Evolutionary conservation across 2,888 invertebrate genomes (phyloP).

Genomic region (Anticlea derivata): DNA sequence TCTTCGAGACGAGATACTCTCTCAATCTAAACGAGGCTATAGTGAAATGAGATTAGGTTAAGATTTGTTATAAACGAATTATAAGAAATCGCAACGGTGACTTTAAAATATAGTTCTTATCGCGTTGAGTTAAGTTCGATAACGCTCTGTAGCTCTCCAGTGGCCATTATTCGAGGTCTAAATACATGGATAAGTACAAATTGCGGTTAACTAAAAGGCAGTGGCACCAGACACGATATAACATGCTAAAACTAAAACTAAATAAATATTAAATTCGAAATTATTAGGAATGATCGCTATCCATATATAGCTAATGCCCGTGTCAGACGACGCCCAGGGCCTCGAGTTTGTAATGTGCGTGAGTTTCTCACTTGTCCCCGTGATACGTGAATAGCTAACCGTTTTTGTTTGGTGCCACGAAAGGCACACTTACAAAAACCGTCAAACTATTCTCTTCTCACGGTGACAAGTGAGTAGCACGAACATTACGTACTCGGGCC

Average conservation of each 20-base stretch:
- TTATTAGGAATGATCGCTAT: constrained; percentile 70
- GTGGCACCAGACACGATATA: constrained; percentile 26
- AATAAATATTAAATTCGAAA: constrained; percentile 67
- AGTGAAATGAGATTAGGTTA: constrained; percentile 6
- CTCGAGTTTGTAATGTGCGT: too few species aligned
- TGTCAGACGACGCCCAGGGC: constrained; percentile 14
- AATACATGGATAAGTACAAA: constrained; percentile 18
- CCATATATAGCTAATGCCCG: constrained; percentile 34
- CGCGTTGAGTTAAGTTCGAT: constrained; percentile 1
- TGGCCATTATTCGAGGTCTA: constrained; percentile 11
- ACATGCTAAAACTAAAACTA: constrained; percentile 25
- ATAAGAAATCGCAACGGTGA: not conserved
- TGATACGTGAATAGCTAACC: too few species aligned
- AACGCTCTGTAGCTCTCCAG: not conserved
- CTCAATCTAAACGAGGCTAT: too few species aligned
- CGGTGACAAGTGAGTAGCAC: too few species aligned
- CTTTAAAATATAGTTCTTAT: constrained; percentile 1
- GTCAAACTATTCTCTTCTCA: too few species aligned
- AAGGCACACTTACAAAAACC: too few species aligned
- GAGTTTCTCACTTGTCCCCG: too few species aligned
- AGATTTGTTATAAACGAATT: constrained; percentile 2
- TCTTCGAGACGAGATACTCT: too few species aligned
- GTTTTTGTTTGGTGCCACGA: too few species aligned
- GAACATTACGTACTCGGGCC: too few species aligned
- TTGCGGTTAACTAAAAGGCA: constrained; percentile 17